Percentiles rank a stretch among this genome's conserved stretches.
Evolutionary conservation across 1,140 invertebrate genomes (phyloP).

Genomic region (Paraescarpia echinospica): DNA sequence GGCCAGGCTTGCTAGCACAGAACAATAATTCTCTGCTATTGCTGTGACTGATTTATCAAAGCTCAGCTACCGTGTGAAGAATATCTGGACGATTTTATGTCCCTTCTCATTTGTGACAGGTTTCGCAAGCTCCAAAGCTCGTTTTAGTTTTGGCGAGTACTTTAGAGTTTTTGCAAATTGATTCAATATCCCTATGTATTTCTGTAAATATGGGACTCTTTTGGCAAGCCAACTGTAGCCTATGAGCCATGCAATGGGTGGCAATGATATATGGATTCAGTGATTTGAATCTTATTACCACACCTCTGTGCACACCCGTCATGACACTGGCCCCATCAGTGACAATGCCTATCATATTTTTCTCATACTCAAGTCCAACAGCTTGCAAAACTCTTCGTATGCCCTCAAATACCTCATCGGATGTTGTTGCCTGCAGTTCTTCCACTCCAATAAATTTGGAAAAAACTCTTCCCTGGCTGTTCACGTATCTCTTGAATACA

Average conservation of each 20-base stretch:
- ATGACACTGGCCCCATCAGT: conserved; percentile 18
- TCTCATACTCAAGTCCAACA: background rate
- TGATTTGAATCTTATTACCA: background rate
- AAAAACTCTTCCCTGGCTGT: conserved; percentile 13
- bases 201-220: conserved; percentile 18
- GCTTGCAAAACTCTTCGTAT: conserved; percentile 9
- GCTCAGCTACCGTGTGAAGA: too few species aligned
- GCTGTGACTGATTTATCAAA: too few species aligned
- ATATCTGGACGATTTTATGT: too few species aligned
- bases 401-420: conserved; percentile 8
- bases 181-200: too few species aligned
- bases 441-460: conserved; percentile 1
- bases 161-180: too few species aligned
- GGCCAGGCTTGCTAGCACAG: too few species aligned
- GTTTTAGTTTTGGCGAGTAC: too few species aligned
- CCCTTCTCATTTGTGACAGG: too few species aligned
- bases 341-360: conserved; percentile 18
- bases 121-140: too few species aligned
- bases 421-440: conserved; percentile 2
- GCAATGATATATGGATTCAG: background rate
- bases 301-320: conserved; percentile 16
- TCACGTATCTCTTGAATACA: conserved; percentile 12
- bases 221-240: conserved; percentile 14
- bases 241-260: conserved; percentile 14
- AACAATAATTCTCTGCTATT: too few species aligned